Percentiles rank a stretch among this genome's conserved stretches.
Conservation (phyloP, 2,113 vertebrate species). For the Macquaria ambigua region DNA sequence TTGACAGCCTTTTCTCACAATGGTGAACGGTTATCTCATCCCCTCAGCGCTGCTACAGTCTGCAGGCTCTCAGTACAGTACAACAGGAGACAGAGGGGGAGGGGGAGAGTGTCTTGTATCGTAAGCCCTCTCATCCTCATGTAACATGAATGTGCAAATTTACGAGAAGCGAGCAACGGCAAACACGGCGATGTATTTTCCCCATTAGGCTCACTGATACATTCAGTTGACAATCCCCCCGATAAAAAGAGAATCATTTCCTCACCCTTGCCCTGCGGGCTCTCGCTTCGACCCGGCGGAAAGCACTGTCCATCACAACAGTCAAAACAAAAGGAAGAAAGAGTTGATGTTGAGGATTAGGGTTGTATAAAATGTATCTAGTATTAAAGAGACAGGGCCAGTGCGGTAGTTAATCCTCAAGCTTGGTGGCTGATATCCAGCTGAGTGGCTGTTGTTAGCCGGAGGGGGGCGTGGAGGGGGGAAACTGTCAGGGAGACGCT, state of each 20-base stretch:
- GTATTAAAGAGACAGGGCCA: slow-evolving; percentile 70
- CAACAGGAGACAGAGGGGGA: slow-evolving; percentile 54
- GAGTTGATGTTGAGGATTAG: slow-evolving; percentile 68
- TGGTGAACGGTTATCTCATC: slow-evolving; percentile 77
- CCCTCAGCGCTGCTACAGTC: slow-evolving; percentile 73
- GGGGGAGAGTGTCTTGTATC: slow-evolving; percentile 59
- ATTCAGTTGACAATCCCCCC: slow-evolving; percentile 29
- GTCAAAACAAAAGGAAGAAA: slow-evolving; percentile 72
- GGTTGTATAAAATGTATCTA: slow-evolving; percentile 79
- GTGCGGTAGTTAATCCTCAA: slow-evolving; percentile 76
- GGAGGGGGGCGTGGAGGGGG: slow-evolving; percentile 23
- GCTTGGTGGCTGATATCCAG: slow-evolving; percentile 73
- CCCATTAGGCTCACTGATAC: slow-evolving; percentile 52
- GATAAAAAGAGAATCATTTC: slow-evolving; percentile 51
- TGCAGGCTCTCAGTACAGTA: slow-evolving; percentile 70
- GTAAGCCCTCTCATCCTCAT: slow-evolving; percentile 69
- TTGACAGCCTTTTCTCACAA: slow-evolving; percentile 77
- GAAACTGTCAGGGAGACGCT: slow-evolving; percentile 27
- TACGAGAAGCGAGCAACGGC: slow-evolving; percentile 48
- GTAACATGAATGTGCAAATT: slow-evolving; percentile 78
- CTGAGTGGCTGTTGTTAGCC: slow-evolving; percentile 65
- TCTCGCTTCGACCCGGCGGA: slow-evolving; percentile 3
- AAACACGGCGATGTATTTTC: slow-evolving; percentile 25
- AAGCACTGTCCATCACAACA: slow-evolving; percentile 60
- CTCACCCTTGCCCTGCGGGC: slow-evolving; percentile 16